Conservation (phyloP, 2,797 vertebrate species). For the Crypturellus tataupa region DNA sequence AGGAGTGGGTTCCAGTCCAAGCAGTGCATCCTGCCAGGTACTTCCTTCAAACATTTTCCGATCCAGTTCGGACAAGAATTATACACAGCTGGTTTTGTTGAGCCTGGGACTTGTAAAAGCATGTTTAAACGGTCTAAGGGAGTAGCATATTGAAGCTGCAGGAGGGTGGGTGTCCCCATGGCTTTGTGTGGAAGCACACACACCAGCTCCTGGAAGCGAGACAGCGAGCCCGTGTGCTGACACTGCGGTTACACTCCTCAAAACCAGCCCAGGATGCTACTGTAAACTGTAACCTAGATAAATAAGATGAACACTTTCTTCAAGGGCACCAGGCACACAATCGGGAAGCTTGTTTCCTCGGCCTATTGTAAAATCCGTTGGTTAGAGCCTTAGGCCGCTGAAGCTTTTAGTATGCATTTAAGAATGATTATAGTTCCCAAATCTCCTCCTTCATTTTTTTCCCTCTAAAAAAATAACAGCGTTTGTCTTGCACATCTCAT, state of each 20-base stretch:
- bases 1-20: background rate
- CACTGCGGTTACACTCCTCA: background rate
- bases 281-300: background rate
- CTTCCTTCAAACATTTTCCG: slow-evolving; percentile 4
- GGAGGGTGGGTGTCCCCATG: background rate
- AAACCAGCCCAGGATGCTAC: background rate
- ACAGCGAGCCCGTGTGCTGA: background rate
- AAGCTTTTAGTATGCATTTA: background rate
- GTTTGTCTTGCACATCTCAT: background rate
- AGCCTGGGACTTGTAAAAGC: slow-evolving; percentile 8
- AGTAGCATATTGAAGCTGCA: background rate
- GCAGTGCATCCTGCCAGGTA: background rate
- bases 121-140: background rate
- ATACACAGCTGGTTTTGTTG: slow-evolving; percentile 22
- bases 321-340: background rate
- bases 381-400: background rate
- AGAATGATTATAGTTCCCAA: background rate
- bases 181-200: background rate
- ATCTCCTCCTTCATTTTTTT: background rate
- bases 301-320: background rate
- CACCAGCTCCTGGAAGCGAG: background rate
- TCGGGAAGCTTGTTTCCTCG: background rate
- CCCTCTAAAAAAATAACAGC: background rate
- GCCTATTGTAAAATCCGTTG: background rate
- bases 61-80: slow-evolving; percentile 3